Conservation (phyloP, 2,888 invertebrate genomes). For the Eilema griseolum region DNA sequence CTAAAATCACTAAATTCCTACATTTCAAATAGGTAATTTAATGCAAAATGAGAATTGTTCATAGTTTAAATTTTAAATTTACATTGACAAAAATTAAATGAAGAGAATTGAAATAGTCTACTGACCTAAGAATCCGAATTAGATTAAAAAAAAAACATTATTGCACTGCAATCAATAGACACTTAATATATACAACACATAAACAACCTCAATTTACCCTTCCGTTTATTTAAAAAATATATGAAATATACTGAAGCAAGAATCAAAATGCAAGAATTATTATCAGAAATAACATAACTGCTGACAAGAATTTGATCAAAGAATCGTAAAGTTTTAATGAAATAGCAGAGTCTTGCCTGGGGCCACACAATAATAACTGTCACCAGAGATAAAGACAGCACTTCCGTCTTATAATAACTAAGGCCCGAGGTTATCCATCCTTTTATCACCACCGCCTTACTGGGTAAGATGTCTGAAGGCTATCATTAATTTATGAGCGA, state of each 20-base stretch:
- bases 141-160: neutral
- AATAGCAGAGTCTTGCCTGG: conserved; percentile 28
- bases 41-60: no score
- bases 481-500: neutral
- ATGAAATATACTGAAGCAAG: neutral
- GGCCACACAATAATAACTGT: conserved; percentile 44
- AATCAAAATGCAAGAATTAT: neutral
- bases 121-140: neutral
- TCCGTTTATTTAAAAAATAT: neutral
- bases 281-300: neutral
- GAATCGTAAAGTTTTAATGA: conserved; percentile 16
- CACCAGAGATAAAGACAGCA: conserved; percentile 42
- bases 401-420: conserved; percentile 47
- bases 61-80: no score
- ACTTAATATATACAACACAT: neutral
- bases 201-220: neutral
- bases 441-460: conserved; percentile 30
- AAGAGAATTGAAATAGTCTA: neutral
- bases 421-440: conserved; percentile 32
- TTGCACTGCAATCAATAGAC: neutral
- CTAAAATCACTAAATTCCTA: no score
- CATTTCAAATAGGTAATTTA: no score
- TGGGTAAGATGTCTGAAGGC: conserved; percentile 14
- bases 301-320: neutral
- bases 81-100: no score